These are phyloP conservation scores for Cremastinae sp. DNA, from an alignment of 2,888 invertebrate species.

Conservation along the genomic window DNA sequence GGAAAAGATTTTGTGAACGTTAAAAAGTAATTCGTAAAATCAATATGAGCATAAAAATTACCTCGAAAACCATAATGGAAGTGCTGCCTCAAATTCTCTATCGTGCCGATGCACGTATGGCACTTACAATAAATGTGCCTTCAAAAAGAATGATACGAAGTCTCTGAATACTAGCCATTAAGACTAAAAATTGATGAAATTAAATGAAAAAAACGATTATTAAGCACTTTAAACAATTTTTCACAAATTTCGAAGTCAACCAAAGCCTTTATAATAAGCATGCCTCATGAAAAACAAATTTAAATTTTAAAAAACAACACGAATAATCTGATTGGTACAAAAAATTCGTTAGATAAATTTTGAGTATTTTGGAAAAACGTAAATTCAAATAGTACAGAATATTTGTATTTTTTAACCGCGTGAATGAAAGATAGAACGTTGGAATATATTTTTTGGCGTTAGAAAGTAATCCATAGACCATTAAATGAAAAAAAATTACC, in stretches of 20 bases:
- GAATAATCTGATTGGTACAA: background rate
- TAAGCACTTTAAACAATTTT: no score
- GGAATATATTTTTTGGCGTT: background rate
- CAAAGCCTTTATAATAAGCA: no score
- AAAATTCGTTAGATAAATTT: background rate
- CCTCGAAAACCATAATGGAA: constrained; percentile 47
- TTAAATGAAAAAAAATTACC: constrained; percentile 42
- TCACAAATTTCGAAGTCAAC: no score
- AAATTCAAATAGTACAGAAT: no score
- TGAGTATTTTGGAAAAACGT: no score
- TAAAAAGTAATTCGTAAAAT: background rate
- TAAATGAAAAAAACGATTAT: no score
- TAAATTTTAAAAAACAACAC: background rate
- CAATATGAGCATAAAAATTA: constrained; percentile 33
- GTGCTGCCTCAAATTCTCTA: constrained; percentile 37
- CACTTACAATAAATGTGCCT: constrained; percentile 57
- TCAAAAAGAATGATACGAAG: constrained; percentile 40
- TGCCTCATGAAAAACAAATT: background rate
- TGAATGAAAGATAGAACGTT: background rate
- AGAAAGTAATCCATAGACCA: background rate
- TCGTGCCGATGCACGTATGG: constrained; percentile 40
- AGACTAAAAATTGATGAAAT: no score
- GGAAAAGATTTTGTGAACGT: background rate
- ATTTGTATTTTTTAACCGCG: no score
- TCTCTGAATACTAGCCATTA: constrained; percentile 30